Conservation (phyloP, 2,888 invertebrate species). For the Hypsopygia costalis region DNA sequence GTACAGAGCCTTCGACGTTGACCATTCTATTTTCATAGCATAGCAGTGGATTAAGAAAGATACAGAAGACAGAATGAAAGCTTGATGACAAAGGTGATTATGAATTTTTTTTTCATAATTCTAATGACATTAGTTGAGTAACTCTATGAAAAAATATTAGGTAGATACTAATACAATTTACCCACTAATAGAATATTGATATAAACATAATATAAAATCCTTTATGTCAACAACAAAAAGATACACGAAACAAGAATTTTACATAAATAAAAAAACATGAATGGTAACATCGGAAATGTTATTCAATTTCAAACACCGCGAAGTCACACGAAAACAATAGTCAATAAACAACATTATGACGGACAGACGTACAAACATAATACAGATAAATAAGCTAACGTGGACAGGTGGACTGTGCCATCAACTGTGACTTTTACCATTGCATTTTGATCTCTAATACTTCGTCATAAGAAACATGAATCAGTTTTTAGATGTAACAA, state of each 20-base stretch:
- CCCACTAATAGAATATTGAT: no score
- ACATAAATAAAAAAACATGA: background rate
- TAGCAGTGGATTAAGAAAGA: no score
- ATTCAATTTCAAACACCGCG: conserved; percentile 7
- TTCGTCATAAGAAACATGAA: conserved; percentile 16
- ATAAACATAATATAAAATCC: no score
- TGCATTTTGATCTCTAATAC: conserved; percentile 17
- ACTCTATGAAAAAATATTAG: no score
- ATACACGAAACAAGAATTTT: background rate
- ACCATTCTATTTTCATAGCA: no score
- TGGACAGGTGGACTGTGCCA: conserved; percentile 23
- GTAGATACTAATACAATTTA: no score
- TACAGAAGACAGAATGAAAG: no score
- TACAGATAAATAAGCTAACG: conserved; percentile 34
- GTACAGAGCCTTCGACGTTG: no score
- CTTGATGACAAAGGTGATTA: no score
- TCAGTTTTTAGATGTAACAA: conserved; percentile 11
- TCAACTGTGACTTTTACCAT: background rate
- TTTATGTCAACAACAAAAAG: no score
- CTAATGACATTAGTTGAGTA: no score
- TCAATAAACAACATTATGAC: conserved; percentile 57
- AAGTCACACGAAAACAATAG: conserved; percentile 41
- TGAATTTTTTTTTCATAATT: no score
- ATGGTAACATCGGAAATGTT: conserved; percentile 10
- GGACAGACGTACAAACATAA: conserved; percentile 41